A percentile compares a stretch with the other conserved stretches of the same genome.
phyloP scores from a whole-genome alignment of 2,888 invertebrate species.

The Tenthredo scrophulariae region DNA sequence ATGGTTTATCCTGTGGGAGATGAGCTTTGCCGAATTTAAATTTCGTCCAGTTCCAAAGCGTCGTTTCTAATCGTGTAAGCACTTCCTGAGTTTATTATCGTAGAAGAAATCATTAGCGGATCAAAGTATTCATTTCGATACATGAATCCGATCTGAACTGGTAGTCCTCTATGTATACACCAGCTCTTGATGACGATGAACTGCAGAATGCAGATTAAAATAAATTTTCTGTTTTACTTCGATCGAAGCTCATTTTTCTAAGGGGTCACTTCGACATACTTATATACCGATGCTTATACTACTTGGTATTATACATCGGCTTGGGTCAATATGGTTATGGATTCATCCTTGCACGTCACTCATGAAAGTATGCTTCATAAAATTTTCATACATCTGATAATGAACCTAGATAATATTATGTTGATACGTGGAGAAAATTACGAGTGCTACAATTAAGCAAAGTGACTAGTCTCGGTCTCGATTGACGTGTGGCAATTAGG shows the following conservation, averaged over 20 bases:
- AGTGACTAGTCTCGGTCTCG: background rate
- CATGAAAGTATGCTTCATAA: background rate
- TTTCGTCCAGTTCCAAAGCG: too few species aligned
- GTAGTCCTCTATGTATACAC: background rate
- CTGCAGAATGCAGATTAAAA: background rate
- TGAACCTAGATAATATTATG: background rate
- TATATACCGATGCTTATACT: background rate
- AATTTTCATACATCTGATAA: background rate
- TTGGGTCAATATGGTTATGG: background rate
- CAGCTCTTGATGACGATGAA: background rate
- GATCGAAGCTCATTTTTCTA: background rate
- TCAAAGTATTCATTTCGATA: background rate
- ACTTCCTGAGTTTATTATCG: background rate
- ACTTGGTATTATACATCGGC: background rate
- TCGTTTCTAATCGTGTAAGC: background rate
- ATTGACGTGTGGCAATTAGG: background rate
- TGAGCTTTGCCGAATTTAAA: background rate
- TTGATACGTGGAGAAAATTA: background rate
- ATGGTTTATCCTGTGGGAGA: background rate
- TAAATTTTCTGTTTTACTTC: background rate
- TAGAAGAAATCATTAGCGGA: background rate
- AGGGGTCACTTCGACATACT: background rate
- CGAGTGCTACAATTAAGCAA: background rate
- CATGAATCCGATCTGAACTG: background rate
- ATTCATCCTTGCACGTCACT: background rate